Base-by-base conservation (phyloP, 2,113 vertebrate species). In the Panurus biarmicus region DNA sequence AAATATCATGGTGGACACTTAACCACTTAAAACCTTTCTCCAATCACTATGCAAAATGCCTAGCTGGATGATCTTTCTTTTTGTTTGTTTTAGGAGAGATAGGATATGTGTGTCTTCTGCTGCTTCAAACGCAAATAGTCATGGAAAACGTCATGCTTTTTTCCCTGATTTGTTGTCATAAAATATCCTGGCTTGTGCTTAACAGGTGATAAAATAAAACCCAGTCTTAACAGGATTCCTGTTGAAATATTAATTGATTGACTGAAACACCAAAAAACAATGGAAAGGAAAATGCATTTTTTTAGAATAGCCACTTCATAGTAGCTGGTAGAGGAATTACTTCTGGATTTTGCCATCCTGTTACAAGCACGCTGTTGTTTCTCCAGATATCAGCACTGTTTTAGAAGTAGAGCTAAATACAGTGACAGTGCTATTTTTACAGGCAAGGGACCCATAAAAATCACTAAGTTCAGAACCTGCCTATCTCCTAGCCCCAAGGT, bases 361-460 rank as follows among this genome's bases (percentile, higher is more conserved):
- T 65, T 87, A 47, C 10, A 42, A 69, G n/a, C 35, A 25, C 8
- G 11, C 23, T 3, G 2, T 33, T 35, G 7, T 38, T 28, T 36
- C 45, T 81, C 48, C 42, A 67, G 14, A 9, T 67, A 36, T 6
- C 2, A 5, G 23, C 26, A 11, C 25, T 73, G 14, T 48, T 83
- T 45, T 38, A 51, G 54, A 90, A 10, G n/a, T 57, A 70, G 28
- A 50, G 28, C 28, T 11, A 38, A 28, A 65, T 40, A 29, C 23
- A 61, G 31, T 0, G 0, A 14, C n/a, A 22, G 5, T 21, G 69
- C 18, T 76, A 13, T 14, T 73, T 64, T 77, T 26, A 44, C 7
- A 45, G 44, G 18, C 35, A 36, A 81, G 11, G 8, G 3, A n/a
- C 28, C 33, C 22, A 14, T 14, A 48, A 61, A 92, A 77, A 64